Percentiles rank a stretch among this genome's conserved stretches.
phyloP scores from a whole-genome alignment of 1,140 invertebrate genomes.

The Pentalonia nigronervosa region DNA sequence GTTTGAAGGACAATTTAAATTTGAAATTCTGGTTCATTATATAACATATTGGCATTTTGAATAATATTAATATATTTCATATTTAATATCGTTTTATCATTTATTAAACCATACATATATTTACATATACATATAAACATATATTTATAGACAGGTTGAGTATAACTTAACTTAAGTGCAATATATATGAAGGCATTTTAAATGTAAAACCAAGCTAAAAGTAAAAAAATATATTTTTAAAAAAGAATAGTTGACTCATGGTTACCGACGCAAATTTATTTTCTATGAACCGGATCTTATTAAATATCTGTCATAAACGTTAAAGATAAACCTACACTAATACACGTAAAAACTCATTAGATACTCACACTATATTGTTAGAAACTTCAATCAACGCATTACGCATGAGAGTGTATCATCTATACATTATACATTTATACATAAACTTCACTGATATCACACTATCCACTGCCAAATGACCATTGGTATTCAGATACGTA shows the following conservation, averaged over 20 bases:
- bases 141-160: too few relatives aligned
- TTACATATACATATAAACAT: too few relatives aligned
- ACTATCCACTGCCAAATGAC: background rate
- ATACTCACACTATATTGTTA: too few relatives aligned
- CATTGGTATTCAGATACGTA: background rate
- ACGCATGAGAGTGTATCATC: background rate
- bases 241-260: background rate
- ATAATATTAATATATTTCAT: constrained; percentile 5
- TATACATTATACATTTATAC: background rate
- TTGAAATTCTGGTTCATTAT: background rate
- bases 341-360: background rate
- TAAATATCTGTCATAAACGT: background rate
- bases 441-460: background rate
- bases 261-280: background rate
- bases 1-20: background rate
- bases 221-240: background rate
- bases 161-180: background rate
- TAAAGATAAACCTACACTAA: background rate
- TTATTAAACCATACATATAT: background rate
- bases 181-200: background rate
- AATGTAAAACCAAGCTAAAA: background rate
- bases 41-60: background rate
- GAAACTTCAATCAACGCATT: background rate
- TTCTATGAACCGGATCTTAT: background rate
- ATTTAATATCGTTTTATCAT: background rate